Evolutionary conservation across 2,113 vertebrate genomes (phyloP).

Genomic region (Chrysochloris asiatica): DNA sequence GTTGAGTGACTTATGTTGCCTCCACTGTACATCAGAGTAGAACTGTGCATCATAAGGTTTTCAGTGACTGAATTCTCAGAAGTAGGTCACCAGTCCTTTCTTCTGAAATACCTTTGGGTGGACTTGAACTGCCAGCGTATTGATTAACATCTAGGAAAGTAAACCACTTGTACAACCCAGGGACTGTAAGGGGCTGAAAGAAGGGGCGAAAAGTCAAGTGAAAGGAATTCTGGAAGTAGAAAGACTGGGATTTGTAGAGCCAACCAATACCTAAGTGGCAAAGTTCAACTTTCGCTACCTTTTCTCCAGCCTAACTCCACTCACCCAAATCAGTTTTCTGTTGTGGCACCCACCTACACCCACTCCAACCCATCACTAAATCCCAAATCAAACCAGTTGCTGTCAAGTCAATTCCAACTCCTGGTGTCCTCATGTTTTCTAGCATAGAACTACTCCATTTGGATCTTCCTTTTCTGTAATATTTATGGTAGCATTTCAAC

Average conservation of each 20-base stretch:
- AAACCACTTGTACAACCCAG: not conserved
- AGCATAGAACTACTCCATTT: not conserved
- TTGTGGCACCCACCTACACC: not conserved
- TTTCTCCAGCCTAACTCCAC: not conserved
- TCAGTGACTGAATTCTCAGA: too few species aligned
- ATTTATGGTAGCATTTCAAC: not conserved
- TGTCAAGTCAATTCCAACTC: not conserved
- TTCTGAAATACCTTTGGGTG: not conserved
- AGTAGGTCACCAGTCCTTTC: not conserved
- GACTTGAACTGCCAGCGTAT: not conserved
- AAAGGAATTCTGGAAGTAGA: not conserved
- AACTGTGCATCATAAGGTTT: too few species aligned
- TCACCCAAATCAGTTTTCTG: not conserved
- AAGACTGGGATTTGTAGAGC: not conserved
- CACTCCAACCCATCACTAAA: not conserved
- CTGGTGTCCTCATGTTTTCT: not conserved
- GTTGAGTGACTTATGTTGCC: not conserved
- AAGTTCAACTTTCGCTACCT: not conserved
- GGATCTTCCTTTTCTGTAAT: not conserved
- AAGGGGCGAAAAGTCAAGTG: not conserved
- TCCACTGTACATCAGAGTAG: too few species aligned
- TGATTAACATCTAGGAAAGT: not conserved
- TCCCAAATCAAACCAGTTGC: not conserved
- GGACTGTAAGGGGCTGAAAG: not conserved
- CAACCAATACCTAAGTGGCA: not conserved